A percentile compares a stretch with the other conserved stretches of the same genome.
Evolutionary conservation across 2,797 vertebrate genomes (phyloP).

Genomic region (Fundulus diaphanus): DNA sequence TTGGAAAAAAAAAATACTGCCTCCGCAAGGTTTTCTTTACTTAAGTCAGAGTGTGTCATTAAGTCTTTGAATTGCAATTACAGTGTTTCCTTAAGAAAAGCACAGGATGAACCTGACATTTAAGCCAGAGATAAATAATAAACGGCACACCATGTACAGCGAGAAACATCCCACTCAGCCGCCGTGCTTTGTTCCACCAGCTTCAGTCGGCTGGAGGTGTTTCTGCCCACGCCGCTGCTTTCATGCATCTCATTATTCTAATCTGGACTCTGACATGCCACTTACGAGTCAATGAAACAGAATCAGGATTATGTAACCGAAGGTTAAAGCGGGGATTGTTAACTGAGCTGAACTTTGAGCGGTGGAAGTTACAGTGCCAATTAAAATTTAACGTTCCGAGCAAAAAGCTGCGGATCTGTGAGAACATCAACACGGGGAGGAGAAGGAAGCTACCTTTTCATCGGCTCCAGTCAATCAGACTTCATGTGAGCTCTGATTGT

Average conservation of each 20-base stretch:
- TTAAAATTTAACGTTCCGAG: slow-evolving; percentile 9
- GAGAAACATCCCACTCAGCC: slow-evolving; percentile 34
- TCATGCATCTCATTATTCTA: slow-evolving; percentile 23
- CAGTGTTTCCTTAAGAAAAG: slow-evolving; percentile 16
- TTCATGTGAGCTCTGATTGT: background rate
- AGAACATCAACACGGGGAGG: background rate
- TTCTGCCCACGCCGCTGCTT: slow-evolving; percentile 29
- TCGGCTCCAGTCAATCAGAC: too few species aligned
- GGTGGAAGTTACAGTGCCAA: background rate
- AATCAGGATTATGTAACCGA: slow-evolving; percentile 13
- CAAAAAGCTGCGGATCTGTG: background rate
- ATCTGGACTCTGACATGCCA: slow-evolving; percentile 43
- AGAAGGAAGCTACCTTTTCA: background rate
- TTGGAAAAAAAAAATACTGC: slow-evolving; percentile 47
- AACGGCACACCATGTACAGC: slow-evolving; percentile 4
- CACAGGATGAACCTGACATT: slow-evolving; percentile 25
- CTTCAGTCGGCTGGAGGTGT: slow-evolving; percentile 7
- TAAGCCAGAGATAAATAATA: slow-evolving; percentile 31
- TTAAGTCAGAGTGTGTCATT: slow-evolving; percentile 33
- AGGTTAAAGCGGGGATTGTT: slow-evolving; percentile 19
- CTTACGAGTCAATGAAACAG: slow-evolving; percentile 15
- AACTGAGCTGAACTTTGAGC: slow-evolving; percentile 32
- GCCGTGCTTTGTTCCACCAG: slow-evolving; percentile 21
- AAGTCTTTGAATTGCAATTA: slow-evolving; percentile 28
- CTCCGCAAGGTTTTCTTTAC: slow-evolving; percentile 24